phyloP scores from a whole-genome alignment of 2,888 invertebrate species.

The Epirrita christyi region DNA sequence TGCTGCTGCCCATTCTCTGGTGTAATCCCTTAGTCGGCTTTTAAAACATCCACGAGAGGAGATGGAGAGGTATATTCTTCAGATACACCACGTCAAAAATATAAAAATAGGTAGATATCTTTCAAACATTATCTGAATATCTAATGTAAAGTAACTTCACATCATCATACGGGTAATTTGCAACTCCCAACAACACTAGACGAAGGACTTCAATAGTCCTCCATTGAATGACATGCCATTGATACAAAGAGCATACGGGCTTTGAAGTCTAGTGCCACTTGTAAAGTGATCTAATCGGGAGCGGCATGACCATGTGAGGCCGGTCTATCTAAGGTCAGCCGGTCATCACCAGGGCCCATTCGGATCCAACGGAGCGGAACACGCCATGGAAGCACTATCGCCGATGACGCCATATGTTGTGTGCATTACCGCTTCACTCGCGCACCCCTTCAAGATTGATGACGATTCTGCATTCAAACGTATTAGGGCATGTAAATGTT shows the following conservation, averaged over 20 bases:
- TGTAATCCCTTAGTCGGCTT: too few relatives aligned
- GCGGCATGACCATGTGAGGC: conserved; percentile 40
- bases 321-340: conserved; percentile 59
- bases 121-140: too few relatives aligned
- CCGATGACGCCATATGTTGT: conserved; percentile 75
- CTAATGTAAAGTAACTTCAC: neutral
- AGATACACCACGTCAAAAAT: too few relatives aligned
- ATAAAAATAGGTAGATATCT: too few relatives aligned
- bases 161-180: conserved; percentile 66
- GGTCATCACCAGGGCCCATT: conserved; percentile 55
- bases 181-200: conserved; percentile 46
- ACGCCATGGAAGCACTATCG: conserved; percentile 47
- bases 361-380: conserved; percentile 68
- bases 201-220: conserved; percentile 41
- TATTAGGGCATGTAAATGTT: conserved; percentile 83
- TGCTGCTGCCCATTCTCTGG: too few relatives aligned
- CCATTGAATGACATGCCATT: conserved; percentile 55
- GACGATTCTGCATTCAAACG: conserved; percentile 76
- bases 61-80: too few relatives aligned
- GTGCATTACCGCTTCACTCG: conserved; percentile 68
- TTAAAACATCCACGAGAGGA: too few relatives aligned
- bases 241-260: conserved; percentile 52
- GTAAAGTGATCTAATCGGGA: conserved; percentile 60
- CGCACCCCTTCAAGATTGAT: conserved; percentile 80
- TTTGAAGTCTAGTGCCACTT: conserved; percentile 61